Conservation (phyloP, 2,113 vertebrate species). For the Paralichthys olivaceus region DNA sequence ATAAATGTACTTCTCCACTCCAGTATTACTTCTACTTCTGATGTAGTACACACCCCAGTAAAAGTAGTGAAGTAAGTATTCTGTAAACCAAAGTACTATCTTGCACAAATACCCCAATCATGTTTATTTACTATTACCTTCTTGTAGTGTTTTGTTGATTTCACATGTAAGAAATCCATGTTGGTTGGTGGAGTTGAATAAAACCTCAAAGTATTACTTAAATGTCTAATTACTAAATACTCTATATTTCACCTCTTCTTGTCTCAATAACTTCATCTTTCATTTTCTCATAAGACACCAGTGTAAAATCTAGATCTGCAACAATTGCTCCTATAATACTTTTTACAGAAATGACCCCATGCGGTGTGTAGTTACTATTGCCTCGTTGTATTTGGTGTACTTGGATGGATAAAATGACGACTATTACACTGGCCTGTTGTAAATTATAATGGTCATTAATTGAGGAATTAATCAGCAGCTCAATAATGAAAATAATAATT, state of each 20-base stretch:
- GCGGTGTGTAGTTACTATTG: too few species aligned
- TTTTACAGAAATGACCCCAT: too few species aligned
- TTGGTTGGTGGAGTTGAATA: too few species aligned
- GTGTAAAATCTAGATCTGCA: too few species aligned
- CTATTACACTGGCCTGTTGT: not conserved
- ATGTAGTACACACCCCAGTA: not conserved
- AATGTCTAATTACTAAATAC: too few species aligned
- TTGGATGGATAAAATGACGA: not conserved
- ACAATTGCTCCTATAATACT: too few species aligned
- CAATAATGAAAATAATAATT: not conserved
- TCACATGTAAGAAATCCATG: not conserved
- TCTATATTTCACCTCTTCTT: too few species aligned
- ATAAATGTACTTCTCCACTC: not conserved
- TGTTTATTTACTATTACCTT: not conserved
- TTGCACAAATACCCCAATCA: not conserved
- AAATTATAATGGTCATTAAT: too few species aligned
- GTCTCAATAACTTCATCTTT: too few species aligned
- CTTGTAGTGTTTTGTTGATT: not conserved
- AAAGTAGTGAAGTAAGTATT: not conserved
- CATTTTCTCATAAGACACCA: too few species aligned
- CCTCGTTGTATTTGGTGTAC: not conserved
- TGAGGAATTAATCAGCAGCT: not conserved
- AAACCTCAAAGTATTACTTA: too few species aligned
- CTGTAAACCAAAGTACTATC: not conserved
- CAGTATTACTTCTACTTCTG: not conserved